Evolutionary conservation across 2,797 vertebrate genomes (phyloP).

Genomic region (Cuculus canorus): DNA sequence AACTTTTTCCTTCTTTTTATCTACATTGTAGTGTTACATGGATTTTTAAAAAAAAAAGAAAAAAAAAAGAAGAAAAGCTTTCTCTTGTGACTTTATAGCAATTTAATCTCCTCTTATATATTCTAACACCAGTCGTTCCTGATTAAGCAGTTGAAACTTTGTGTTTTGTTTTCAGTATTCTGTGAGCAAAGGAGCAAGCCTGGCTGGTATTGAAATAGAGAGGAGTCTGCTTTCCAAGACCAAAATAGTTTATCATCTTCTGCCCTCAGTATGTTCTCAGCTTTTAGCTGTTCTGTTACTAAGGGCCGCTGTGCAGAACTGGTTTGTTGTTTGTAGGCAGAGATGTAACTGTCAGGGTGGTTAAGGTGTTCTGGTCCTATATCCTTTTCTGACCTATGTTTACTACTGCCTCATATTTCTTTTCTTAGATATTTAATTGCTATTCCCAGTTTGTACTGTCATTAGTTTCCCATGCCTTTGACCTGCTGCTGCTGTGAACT

Average conservation of each 20-base stretch:
- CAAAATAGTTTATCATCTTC: background rate
- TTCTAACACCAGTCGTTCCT: background rate
- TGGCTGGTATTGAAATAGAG: background rate
- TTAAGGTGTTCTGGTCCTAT: background rate
- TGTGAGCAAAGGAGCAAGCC: background rate
- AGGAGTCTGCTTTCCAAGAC: constrained; percentile 16
- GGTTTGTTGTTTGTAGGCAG: background rate
- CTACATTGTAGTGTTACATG: background rate
- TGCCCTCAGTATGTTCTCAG: background rate
- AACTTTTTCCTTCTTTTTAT: background rate
- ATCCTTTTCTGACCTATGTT: background rate
- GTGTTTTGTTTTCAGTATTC: constrained; percentile 12
- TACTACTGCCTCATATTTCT: background rate
- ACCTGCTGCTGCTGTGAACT: background rate
- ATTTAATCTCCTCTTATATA: background rate
- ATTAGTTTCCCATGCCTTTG: background rate
- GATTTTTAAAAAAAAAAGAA: background rate
- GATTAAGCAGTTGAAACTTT: background rate
- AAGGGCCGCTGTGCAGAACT: background rate
- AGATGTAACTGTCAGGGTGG: background rate
- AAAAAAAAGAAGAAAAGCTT: background rate
- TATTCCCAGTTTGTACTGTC: background rate
- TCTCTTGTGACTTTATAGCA: background rate
- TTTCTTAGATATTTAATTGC: background rate
- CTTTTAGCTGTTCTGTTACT: background rate